Evolutionary conservation across 2,113 vertebrate species (phyloP).

Genomic region (Eurypyga helias): DNA sequence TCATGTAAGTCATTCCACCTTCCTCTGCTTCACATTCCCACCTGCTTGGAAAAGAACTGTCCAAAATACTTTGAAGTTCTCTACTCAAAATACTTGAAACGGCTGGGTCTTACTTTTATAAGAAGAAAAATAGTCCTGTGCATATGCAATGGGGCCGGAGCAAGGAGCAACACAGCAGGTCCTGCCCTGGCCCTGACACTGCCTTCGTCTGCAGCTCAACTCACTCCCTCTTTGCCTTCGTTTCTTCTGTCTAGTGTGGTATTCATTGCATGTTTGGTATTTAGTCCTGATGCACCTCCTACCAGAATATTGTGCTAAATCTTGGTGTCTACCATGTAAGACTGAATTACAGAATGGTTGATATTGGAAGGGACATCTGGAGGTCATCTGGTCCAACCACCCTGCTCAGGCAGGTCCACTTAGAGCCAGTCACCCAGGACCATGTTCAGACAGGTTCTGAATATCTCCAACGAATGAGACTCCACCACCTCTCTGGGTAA

Average conservation of each 20-base stretch:
- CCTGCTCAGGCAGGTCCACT: not conserved
- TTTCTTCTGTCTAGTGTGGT: not conserved
- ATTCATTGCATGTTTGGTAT: not conserved
- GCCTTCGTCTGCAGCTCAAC: not conserved
- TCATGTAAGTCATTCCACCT: not conserved
- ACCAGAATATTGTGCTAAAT: not conserved
- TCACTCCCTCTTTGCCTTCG: not conserved
- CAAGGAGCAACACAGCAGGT: not conserved
- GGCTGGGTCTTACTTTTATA: not conserved
- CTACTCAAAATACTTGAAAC: not conserved
- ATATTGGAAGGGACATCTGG: not conserved
- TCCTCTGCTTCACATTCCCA: not conserved
- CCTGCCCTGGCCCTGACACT: not conserved
- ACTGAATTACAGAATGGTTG: not conserved
- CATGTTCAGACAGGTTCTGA: not conserved
- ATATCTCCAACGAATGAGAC: not conserved
- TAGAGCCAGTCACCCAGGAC: not conserved
- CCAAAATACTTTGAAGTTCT: not conserved
- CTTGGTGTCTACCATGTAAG: not conserved
- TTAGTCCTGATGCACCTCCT: not conserved
- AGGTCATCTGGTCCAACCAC: rapidly evolving
- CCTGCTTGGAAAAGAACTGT: not conserved
- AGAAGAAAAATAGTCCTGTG: not conserved
- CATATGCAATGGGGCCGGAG: not conserved
- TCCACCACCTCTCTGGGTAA: not conserved